Percentiles rank a stretch among this genome's conserved stretches.
Evolutionary conservation across 1,140 invertebrate species (phyloP).

Genomic region (Prorops nasuta): DNA sequence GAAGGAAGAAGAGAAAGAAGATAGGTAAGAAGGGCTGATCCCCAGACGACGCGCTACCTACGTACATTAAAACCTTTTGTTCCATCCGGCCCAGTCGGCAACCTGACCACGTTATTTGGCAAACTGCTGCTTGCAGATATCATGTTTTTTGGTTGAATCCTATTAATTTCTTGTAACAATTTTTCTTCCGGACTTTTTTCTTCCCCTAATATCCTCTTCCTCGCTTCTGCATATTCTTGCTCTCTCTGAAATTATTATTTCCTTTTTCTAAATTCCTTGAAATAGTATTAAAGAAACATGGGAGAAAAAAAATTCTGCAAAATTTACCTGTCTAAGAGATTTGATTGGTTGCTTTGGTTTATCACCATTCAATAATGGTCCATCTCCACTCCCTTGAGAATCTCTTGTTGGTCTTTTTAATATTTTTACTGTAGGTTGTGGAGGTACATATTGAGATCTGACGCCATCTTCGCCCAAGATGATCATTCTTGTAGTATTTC

Average conservation of each 20-base stretch:
- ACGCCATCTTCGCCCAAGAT: constrained; percentile 50
- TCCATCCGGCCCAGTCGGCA: constrained; percentile 61
- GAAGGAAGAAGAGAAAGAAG: constrained; percentile 38
- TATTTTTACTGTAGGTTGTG: constrained; percentile 79
- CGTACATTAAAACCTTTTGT: constrained; percentile 60
- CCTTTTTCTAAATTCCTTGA: neutral
- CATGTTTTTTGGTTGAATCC: constrained; percentile 40
- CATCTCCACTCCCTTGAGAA: constrained; percentile 48
- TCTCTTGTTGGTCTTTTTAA: constrained; percentile 68
- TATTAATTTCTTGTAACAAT: constrained; percentile 62
- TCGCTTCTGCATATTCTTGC: constrained; percentile 83
- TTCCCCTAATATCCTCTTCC: constrained; percentile 79
- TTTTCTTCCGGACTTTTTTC: constrained; percentile 74
- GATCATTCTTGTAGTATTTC: constrained; percentile 43
- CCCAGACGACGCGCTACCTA: constrained; percentile 54
- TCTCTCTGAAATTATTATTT: constrained; percentile 60
- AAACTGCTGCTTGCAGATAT: constrained; percentile 17
- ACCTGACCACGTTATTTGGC: constrained; percentile 53
- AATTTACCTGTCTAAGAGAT: constrained; percentile 70
- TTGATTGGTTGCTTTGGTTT: constrained; percentile 76
- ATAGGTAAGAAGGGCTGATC: constrained; percentile 31
- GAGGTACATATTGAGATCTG: constrained; percentile 62
- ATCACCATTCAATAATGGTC: constrained; percentile 61
- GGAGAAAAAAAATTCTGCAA: constrained; percentile 4
- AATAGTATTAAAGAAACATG: neutral